Evolutionary conservation across 1,140 invertebrate species (phyloP), one percentile per base, ranked within the genome.

Genomic region (Plodia interpunctella): DNA sequence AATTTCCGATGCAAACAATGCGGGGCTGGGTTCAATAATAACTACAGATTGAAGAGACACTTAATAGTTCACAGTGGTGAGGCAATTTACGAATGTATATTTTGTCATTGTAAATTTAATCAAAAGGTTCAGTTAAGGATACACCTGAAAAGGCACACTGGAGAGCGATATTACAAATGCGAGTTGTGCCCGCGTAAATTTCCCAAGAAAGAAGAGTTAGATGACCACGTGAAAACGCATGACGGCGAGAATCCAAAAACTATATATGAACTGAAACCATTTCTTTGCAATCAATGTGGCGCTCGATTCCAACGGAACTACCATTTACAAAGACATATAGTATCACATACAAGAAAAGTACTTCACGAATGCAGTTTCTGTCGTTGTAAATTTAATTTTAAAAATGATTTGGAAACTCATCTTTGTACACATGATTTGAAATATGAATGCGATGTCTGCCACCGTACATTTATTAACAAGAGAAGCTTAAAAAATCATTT

Each of bases 91-190:
- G 38, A 44, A 17, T 44, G 38, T 44, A 44, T 44, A 15, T 44
- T 44, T 44, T 44, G 38, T 10, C 38, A 44, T 17, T 44, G 38
- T 44, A 44, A 44, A 15, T 44, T 44, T 44, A 44, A 44, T 44
- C 9, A 6, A 3, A 44, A 44, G 15, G 15, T 15, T 20, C 15
- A 50, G 49, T 28, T 15, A n/a, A 28, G 44, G 21, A 49, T 11
- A n/a, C 49, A 49, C 8, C 8, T 44, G n/a, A 50, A 25, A 10
- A 21, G 13, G 38, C 49, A 59, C 25, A 30, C 15, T 2, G 13
- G 49, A 21, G 49, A 52, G 66, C 92, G 92, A 62, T 92, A 92
- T 0, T 93, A 92, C 62, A 90, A 91, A 5, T 95, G 94, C 76
- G 91, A 91, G 55, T 83, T 92, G 9, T 92, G 91, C 60, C 19